Percentiles rank a stretch among this genome's conserved stretches.
Evolutionary conservation across 2,888 invertebrate species (phyloP).

Genomic region (Mayetiola destructor): DNA sequence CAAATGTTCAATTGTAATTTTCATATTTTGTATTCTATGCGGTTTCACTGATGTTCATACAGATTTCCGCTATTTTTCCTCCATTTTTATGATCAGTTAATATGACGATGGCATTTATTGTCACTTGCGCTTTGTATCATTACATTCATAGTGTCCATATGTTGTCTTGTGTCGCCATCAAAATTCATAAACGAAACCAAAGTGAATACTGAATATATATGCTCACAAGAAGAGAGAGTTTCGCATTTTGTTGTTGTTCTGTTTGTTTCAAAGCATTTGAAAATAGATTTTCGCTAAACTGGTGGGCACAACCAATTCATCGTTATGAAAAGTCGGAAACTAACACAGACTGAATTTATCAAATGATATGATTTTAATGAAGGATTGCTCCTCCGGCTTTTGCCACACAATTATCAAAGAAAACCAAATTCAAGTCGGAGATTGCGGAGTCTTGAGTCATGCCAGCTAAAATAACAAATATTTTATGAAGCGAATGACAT

Average conservation of each 20-base stretch:
- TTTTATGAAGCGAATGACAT: background rate
- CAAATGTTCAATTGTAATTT: too few species aligned
- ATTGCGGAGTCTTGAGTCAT: too few species aligned
- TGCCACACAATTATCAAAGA: background rate
- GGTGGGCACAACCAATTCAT: too few species aligned
- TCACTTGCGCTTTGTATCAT: conserved; percentile 1
- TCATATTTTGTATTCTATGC: background rate
- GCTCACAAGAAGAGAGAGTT: too few species aligned
- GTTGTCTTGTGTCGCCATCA: background rate
- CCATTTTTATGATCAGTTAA: conserved; percentile 9
- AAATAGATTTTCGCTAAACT: too few species aligned
- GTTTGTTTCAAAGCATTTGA: too few species aligned
- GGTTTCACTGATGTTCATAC: background rate
- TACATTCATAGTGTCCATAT: background rate
- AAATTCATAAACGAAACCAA: background rate
- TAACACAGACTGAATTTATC: conserved; percentile 7
- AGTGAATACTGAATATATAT: too few species aligned
- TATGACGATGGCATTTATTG: background rate
- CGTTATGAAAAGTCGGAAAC: too few species aligned
- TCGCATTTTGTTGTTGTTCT: too few species aligned
- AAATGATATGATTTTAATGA: conserved; percentile 9
- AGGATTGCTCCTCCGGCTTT: background rate
- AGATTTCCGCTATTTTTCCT: conserved; percentile 8
- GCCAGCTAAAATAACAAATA: too few species aligned
- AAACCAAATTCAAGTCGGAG: too few species aligned